Evolutionary conservation across 30 jellyfish, hydroid and myxozoan species (phyloP), one percentile per base, ranked within the genome.

Genomic region (Catostylus mosaicus): DNA sequence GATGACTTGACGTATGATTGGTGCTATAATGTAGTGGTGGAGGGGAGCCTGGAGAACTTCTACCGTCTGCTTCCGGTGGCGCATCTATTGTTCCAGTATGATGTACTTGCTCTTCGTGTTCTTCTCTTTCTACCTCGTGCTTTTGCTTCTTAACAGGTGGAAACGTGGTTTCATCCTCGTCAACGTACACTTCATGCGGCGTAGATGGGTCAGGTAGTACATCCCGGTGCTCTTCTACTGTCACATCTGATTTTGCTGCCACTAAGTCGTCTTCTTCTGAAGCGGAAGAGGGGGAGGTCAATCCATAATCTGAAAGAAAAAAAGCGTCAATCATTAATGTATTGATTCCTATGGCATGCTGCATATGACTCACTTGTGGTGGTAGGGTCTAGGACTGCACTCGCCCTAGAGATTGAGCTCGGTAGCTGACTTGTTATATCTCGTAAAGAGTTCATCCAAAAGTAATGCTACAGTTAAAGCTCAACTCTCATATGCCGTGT

Each of bases 261-360:
- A 30, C 12, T 19, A 14, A 19, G 24, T 77, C 88, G 24, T 60
- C 88, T 19, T 77, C 88, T 26, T 77, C 88, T 6, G 88, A 77
- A 23, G 51, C 45, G n/a, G n/a, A n/a, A n/a, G 88, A 77, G 30
- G 88, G 72, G 9, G 88, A 60, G 0, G 78, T 11, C 34, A 77
- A 45, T 48, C 78, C 88, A 77, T 77, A 54, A 33, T 77, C 88
- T 77, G 46, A 11, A 77, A 31, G 30, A 8, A 27, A 72, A 0
- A 20, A 69, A 12, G 18, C 65, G 37, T 37, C 46, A 0, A n/a
- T n/a, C n/a, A n/a, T n/a, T n/a, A n/a, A n/a, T n/a, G n/a, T n/a
- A n/a, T n/a, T n/a, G n/a, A n/a, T n/a, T n/a, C n/a, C n/a, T n/a
- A n/a, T n/a, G n/a, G n/a, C n/a, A n/a, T n/a, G n/a, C n/a, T n/a